Evolutionary conservation across 2,113 vertebrate genomes (phyloP).

Genomic region (Atherinomorus stipes): DNA sequence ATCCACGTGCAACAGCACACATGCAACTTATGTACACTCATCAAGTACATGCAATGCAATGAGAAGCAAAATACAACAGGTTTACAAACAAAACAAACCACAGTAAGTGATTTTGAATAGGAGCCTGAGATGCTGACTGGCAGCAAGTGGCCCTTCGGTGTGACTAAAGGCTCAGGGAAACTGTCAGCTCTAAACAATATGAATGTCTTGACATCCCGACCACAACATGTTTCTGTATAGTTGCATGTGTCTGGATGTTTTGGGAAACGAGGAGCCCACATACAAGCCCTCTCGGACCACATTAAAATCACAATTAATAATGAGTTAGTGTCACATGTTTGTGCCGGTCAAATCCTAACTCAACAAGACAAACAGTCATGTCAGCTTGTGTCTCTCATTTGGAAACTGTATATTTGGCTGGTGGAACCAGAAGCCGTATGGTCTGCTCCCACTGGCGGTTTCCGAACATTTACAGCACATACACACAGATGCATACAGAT

Average conservation of each 20-base stretch:
- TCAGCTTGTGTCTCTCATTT: constrained; percentile 46
- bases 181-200: constrained; percentile 54
- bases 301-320: constrained; percentile 77
- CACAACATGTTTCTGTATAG: constrained; percentile 57
- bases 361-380: constrained; percentile 57
- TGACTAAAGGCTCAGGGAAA: constrained; percentile 47
- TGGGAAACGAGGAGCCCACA: constrained; percentile 14
- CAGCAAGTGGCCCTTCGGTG: constrained; percentile 38
- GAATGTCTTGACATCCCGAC: constrained; percentile 43
- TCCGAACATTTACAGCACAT: constrained; percentile 22
- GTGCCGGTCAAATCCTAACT: constrained; percentile 22
- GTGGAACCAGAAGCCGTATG: constrained; percentile 27
- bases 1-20: constrained; percentile 2
- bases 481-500: neutral
- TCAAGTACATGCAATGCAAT: neutral
- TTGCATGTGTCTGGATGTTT: constrained; percentile 52
- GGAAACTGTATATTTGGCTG: constrained; percentile 32
- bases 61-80: neutral
- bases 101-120: constrained; percentile 16
- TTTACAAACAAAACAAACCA: constrained; percentile 15
- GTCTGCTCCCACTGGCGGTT: constrained; percentile 48
- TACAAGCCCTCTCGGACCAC: constrained; percentile 44
- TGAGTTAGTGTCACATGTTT: constrained; percentile 55
- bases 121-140: constrained; percentile 59
- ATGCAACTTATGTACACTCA: neutral